A percentile compares a stretch with the other conserved stretches of the same genome.
These are phyloP conservation scores for Caloenas nicobarica DNA, from an alignment of 2,113 vertebrate species.

Conservation along the genomic window DNA sequence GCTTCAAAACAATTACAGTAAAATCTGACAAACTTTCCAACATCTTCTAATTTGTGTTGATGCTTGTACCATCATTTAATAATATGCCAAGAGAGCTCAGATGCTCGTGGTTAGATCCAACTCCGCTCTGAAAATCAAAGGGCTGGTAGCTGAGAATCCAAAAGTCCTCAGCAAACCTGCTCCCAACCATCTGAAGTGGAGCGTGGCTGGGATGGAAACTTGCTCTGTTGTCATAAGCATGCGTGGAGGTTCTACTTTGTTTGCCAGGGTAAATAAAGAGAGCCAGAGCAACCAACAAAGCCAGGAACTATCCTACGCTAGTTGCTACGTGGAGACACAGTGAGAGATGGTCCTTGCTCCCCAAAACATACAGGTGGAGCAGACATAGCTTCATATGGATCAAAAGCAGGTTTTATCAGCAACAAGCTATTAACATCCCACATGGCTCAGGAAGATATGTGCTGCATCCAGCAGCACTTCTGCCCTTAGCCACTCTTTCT, in stretches of 20 bases:
- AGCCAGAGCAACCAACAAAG: neutral
- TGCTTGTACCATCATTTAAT: neutral
- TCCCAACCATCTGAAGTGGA: neutral
- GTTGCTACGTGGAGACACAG: neutral
- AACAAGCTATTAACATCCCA: neutral
- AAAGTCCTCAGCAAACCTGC: neutral
- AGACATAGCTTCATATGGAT: neutral
- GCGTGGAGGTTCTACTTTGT: neutral
- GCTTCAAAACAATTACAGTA: neutral
- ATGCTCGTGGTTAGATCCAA: neutral
- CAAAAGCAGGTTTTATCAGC: neutral
- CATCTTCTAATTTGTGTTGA: neutral
- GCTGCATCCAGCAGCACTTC: neutral
- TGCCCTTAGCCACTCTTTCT: neutral
- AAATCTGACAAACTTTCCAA: neutral
- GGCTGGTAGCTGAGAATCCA: neutral
- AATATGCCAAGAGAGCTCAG: neutral
- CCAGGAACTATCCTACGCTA: neutral
- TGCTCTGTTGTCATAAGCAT: neutral
- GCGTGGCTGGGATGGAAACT: neutral
- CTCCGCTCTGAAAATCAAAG: neutral
- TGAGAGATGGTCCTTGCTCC: neutral
- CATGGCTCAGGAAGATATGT: neutral
- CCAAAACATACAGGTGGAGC: neutral
- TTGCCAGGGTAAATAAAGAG: neutral